Base-by-base conservation (phyloP, 2,113 vertebrate genomes). In the Mirza zaza region DNA sequence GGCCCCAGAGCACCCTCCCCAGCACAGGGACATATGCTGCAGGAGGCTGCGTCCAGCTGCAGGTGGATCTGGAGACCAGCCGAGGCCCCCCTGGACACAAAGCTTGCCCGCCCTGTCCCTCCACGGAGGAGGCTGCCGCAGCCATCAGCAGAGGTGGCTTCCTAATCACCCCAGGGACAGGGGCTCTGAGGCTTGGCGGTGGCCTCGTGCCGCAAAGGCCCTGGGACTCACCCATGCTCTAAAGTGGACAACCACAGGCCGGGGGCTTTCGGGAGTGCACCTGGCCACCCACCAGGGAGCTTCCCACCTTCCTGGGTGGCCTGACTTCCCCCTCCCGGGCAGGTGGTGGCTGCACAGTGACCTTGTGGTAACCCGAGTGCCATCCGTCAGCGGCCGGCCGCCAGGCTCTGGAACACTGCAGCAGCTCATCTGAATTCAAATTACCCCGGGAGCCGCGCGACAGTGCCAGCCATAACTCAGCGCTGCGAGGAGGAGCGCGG, bases 381-480 rank as follows among this genome's bases (percentile, higher is more conserved):
- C 97, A 97, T 98, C 97, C 65, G 99, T 99, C 97, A 98, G 97
- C 89, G 55, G 96, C 96, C 50, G 50, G 97, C 96, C 93, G 99
- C 99, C 99, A 98, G 98, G 98, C 99, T 99, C 99, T 97, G 98
- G 99, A 99, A 99, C 99, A 98, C 98, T 98, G 98, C 98, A 97
- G 98, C 99, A 99, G 98, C 99, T 99, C 99, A 99, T 99, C 99
- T 99, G 99, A 99, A 99, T 99, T 99, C 99, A 99, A 99, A 99
- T 99, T 99, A 99, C 98, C 99, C 99, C 97, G 98, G 98, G 98
- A 98, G 98, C 98, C 98, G 99, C 98, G 98, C 98, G 97, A 98
- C 97, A 97, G 98, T 98, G 97, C 98, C 39, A 98, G 99, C 99
- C 99, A 99, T 99, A 99, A 99, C 98, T 99, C 99, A 99, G 98